phyloP scores from a whole-genome alignment of 1,140 invertebrate species.

The Drosophila sproati region DNA sequence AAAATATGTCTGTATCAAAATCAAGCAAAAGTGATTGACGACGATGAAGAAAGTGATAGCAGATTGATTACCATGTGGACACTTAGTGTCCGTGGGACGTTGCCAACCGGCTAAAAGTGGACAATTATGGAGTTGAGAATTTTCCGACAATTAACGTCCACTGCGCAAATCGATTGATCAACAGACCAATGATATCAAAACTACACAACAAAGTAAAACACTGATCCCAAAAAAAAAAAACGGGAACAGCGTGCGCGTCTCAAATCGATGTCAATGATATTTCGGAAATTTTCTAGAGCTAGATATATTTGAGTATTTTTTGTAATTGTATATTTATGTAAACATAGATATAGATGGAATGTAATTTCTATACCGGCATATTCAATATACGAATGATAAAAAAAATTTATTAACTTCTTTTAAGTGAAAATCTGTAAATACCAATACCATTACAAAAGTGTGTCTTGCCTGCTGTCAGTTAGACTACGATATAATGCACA shows the following conservation, averaged over 20 bases:
- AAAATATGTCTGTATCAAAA: conserved; percentile 17
- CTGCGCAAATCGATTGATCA: conserved; percentile 12
- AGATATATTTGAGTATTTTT: too few species aligned
- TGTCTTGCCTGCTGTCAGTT: too few species aligned
- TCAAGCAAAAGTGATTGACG: conserved; percentile 39
- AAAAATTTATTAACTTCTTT: too few species aligned
- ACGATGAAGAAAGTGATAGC: neutral
- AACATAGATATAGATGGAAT: too few species aligned
- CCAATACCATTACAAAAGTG: too few species aligned
- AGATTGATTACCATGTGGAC: conserved; percentile 30
- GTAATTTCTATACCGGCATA: too few species aligned
- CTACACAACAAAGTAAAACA: conserved; percentile 5
- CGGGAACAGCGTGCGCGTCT: conserved; percentile 10
- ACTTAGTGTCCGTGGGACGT: conserved; percentile 1
- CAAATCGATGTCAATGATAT: neutral
- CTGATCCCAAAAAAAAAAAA: neutral
- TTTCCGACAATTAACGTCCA: conserved; percentile 39
- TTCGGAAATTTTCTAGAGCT: too few species aligned
- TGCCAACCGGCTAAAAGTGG: conserved; percentile 34
- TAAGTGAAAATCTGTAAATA: too few species aligned
- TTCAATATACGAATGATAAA: too few species aligned
- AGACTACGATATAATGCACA: too few species aligned
- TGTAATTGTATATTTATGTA: too few species aligned
- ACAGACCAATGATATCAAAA: conserved; percentile 36
- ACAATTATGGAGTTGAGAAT: conserved; percentile 41